phyloP scores from a whole-genome alignment of 2,888 invertebrate species.

The Nezara viridula region DNA sequence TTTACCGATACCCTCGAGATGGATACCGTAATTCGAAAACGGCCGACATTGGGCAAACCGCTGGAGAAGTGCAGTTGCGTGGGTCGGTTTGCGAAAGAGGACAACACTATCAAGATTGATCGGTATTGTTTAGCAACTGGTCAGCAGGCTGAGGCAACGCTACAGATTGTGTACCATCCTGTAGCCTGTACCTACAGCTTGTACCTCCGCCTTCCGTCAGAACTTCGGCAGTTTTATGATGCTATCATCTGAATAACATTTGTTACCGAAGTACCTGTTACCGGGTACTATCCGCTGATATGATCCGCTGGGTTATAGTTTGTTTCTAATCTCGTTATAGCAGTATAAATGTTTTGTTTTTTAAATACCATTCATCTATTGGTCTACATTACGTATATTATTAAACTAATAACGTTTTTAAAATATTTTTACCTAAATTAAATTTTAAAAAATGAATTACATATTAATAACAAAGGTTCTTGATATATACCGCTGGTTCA shows the following conservation, averaged over 20 bases:
- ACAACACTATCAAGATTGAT: conserved; percentile 34
- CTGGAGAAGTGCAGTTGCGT: conserved; percentile 24
- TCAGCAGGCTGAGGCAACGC: background rate
- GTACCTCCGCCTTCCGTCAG: background rate
- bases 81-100: background rate
- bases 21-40: conserved; percentile 19
- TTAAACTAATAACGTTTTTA: no score
- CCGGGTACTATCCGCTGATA: background rate
- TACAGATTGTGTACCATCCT: background rate
- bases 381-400: no score
- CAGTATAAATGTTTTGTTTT: no score
- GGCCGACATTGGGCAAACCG: conserved; percentile 26
- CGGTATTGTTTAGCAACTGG: conserved; percentile 40
- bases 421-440: no score
- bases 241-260: background rate
- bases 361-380: no score
- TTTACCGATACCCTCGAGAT: conserved; percentile 11
- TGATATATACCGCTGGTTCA: no score
- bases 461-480: no score
- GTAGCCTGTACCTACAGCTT: background rate
- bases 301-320: background rate
- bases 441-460: no score
- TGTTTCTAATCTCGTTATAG: no score
- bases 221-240: background rate
- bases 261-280: background rate